Base-by-base conservation (phyloP, 2,797 vertebrate species). In the Cichlasoma orientale region DNA sequence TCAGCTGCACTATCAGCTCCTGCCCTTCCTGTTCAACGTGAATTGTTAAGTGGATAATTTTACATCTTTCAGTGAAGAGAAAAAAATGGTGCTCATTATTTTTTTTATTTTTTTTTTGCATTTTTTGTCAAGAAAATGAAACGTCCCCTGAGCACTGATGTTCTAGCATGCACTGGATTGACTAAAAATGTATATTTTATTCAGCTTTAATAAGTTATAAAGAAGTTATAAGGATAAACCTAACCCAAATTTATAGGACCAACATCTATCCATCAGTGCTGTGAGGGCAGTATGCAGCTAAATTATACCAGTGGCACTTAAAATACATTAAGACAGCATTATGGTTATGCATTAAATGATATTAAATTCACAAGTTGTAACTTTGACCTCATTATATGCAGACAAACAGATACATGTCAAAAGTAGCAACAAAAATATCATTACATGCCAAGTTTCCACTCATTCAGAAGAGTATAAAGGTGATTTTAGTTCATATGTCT, bases 361-460 rank as follows among this genome's bases (percentile, higher is more conserved):
- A 58, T 78, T 31, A 77, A n/a, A 74, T 79, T 80, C 68, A 47
- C 3, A 6, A 75, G n/a, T 29, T 58, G 41, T 71, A 44, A 75
- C 38, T 36, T 58, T 84, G 75, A 81, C 82, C 82, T 89, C 31
- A 82, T 70, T 82, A 71, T 44, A 59, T 83, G 63, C 33, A 19
- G 23, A 79, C 29, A 74, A 79, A 69, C 52, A 52, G 44, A 79
- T 29, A 61, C 3, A 7, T n/a, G 57, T n/a, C 19, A 56, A 57
- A 78, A 27, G 19, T 77, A 68, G 8, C 31, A 18, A 59, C 11
- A 58, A 8, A 27, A 33, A 21, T 5, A 5, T 27, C 38, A 47
- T 16, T 47, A 1, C 29, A 16, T 52, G 63, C 36, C 31, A 75
- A 74, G 54, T 73, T 79, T 70, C n/a, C 13, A 1, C 25, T 54